Base-by-base conservation (phyloP, 2,797 vertebrate genomes). In the Hoplostethus mediterraneus region DNA sequence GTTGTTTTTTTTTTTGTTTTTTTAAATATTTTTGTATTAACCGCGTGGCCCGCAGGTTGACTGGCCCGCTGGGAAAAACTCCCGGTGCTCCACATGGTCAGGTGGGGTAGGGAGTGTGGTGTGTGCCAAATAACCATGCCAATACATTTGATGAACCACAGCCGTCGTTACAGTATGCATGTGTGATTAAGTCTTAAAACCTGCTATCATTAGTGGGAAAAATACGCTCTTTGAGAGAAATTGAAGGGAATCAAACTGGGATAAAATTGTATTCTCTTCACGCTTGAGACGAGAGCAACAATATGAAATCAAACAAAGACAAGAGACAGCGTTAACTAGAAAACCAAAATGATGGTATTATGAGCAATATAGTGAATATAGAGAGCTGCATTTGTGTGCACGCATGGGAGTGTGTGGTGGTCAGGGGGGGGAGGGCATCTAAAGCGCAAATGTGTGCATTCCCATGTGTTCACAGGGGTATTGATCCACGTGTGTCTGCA, bases 371-470 rank as follows among this genome's bases (percentile, higher is more conserved):
- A n/a, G n/a, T n/a, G n/a, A n/a, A n/a, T n/a, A n/a, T n/a, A n/a
- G n/a, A n/a, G n/a, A n/a, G n/a, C n/a, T n/a, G n/a, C n/a, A n/a
- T n/a, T n/a, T n/a, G 49, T 51, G 36, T 65, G 58, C 42, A 51
- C 36, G 58, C 52, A 51, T 71, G n/a, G 42, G 63, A 75, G 77
- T 61, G 76, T 82, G 75, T 64, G 75, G 49, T 63, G 65, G 65
- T 90, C 74, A 77, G 28, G 1, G 77, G 1, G 21, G 71, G 51
- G 77, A n/a, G n/a, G 70, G 51, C 64, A 80, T 82, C 81, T 89
- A 87, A 71, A 63, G 77, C 57, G 77, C 75, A 79, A 84, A 87
- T 84, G 84, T 78, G 88, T 87, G 78, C 83, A 75, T 38, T 68
- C 62, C 81, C 86, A 87, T 79, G 73, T 87, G 83, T 79, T 77